phyloP scores from a whole-genome alignment of 2,888 invertebrate species.

The Branchellion lobata region DNA sequence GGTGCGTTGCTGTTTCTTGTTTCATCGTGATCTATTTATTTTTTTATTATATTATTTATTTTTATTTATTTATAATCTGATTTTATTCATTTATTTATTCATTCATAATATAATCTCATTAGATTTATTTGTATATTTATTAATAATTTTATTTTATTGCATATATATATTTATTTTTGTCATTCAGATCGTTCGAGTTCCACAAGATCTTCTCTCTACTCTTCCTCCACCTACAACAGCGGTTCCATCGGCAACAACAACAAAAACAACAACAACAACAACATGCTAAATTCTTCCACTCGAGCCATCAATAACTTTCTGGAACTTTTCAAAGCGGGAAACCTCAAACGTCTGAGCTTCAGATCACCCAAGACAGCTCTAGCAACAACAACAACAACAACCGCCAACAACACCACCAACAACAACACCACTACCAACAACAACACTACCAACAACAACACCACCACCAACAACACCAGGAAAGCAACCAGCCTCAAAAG shows the following conservation, averaged over 20 bases:
- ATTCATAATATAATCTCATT: not conserved
- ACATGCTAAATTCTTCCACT: not conserved
- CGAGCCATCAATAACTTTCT: not conserved
- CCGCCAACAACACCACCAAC: not conserved
- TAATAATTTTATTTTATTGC: no score
- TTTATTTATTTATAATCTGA: not conserved
- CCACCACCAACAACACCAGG: not conserved
- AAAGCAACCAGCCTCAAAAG: no score
- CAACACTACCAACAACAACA: constrained; percentile 46
- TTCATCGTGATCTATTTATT: not conserved
- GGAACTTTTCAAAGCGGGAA: not conserved
- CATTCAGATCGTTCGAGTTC: no score
- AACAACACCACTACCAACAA: constrained; percentile 36
- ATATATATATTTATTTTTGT: no score
- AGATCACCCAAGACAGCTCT: no score
- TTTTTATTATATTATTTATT: not conserved
- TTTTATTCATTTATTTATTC: not conserved
- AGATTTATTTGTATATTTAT: not conserved
- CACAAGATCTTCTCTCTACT: no score
- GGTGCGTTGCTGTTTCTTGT: not conserved
- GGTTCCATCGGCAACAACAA: not conserved
- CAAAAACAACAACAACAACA: constrained; percentile 13
- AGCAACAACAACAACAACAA: constrained; percentile 49
- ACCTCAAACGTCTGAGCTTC: not conserved
- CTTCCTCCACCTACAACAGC: constrained; percentile 3